These are phyloP conservation scores for Anoplophora glabripennis DNA, from an alignment of 1,140 invertebrate genomes.

Conservation along the genomic window DNA sequence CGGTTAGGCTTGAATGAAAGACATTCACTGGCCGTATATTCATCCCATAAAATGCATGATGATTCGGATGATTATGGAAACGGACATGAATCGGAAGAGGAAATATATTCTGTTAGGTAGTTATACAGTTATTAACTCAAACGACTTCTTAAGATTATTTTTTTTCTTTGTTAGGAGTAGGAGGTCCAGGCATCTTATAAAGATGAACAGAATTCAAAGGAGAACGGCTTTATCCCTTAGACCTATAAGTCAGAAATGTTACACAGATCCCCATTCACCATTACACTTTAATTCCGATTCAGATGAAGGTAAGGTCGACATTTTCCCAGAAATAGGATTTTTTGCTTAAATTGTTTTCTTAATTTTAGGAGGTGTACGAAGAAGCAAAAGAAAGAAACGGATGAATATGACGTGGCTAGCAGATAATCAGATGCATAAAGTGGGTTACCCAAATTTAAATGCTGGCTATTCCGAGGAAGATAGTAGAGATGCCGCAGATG, in stretches of 20 bases:
- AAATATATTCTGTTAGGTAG: conserved; percentile 34
- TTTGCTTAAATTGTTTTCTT: background rate
- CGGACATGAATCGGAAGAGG: conserved; percentile 43
- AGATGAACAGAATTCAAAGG: conserved; percentile 35
- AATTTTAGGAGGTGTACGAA: conserved; percentile 46
- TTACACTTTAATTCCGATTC: conserved; percentile 40
- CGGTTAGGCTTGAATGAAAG: conserved; percentile 28
- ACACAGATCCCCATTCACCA: conserved; percentile 41
- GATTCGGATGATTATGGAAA: conserved; percentile 38
- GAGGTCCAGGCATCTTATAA: conserved; percentile 24
- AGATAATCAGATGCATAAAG: conserved; percentile 47
- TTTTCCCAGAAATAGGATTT: background rate
- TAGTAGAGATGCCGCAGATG: conserved; percentile 41
- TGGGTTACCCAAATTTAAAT: conserved; percentile 46
- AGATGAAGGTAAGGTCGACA: conserved; percentile 20
- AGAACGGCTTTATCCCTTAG: conserved; percentile 43
- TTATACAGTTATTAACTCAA: background rate
- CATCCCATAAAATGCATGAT: conserved; percentile 40
- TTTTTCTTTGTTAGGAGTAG: conserved; percentile 24
- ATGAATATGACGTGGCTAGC: conserved; percentile 53
- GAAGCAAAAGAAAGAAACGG: conserved; percentile 59
- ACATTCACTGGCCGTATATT: conserved; percentile 33
- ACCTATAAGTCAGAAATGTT: conserved; percentile 43
- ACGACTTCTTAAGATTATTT: background rate
- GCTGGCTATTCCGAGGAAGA: conserved; percentile 46